phyloP scores from a whole-genome alignment of 2,888 invertebrate genomes.

The Tillus elongatus region DNA sequence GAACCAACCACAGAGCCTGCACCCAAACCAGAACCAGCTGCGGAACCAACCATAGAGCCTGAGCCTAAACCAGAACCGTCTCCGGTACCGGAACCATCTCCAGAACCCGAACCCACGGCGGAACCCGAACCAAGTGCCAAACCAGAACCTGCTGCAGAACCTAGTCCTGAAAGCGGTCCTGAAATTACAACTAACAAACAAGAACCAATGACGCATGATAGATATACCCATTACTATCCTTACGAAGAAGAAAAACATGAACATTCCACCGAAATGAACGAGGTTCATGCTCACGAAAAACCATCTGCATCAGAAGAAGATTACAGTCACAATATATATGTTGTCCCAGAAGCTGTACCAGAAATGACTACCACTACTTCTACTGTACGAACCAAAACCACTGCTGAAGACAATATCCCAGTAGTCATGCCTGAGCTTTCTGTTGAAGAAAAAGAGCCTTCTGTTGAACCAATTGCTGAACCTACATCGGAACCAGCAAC shows the following conservation, averaged over 20 bases:
- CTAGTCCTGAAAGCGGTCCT: constrained; percentile 21
- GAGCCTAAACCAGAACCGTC: constrained; percentile 18
- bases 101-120: constrained; percentile 24
- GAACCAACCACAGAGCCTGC: constrained; percentile 19
- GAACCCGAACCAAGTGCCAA: constrained; percentile 22
- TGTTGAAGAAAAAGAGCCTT: constrained; percentile 15
- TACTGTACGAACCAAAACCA: no score
- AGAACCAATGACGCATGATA: no score
- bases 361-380: constrained; percentile 19
- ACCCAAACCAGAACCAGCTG: constrained; percentile 19
- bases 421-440: no score
- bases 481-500: constrained; percentile 5
- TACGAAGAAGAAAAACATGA: no score
- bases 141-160: constrained; percentile 23
- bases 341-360: constrained; percentile 18
- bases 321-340: no score
- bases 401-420: no score
- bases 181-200: no score
- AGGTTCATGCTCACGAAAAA: no score
- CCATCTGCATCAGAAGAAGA: no score
- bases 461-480: constrained; percentile 15
- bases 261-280: no score
- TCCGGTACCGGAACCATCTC: constrained; percentile 24
- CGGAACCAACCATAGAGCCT: constrained; percentile 27
- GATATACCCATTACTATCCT: no score